Evolutionary conservation across 1,140 invertebrate species (phyloP).

Genomic region (Sesamia nonagrioides): DNA sequence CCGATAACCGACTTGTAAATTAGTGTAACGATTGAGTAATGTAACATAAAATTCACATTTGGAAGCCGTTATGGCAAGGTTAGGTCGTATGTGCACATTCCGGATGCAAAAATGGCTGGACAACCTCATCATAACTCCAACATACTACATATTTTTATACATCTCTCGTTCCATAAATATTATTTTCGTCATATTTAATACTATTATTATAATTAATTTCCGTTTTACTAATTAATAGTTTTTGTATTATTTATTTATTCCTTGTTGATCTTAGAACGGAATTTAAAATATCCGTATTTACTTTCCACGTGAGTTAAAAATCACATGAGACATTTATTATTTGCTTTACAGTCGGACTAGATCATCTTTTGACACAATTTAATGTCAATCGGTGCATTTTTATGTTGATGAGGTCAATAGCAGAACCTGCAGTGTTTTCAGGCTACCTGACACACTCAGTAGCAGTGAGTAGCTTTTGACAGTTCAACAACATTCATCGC

Average conservation of each 20-base stretch:
- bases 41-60: constrained; percentile 53
- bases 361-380: not conserved
- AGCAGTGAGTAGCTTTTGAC: no score
- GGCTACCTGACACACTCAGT: no score
- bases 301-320: constrained; percentile 24
- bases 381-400: not conserved
- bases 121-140: not conserved
- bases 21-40: constrained; percentile 57
- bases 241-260: constrained; percentile 16
- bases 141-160: not conserved
- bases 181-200: constrained; percentile 4
- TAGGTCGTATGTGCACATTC: constrained; percentile 34
- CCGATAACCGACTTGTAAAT: constrained; percentile 57
- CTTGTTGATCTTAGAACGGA: constrained; percentile 1
- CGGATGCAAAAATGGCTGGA: constrained; percentile 28
- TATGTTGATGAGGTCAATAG: not conserved
- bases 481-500: no score
- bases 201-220: constrained; percentile 1
- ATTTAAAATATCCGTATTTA: constrained; percentile 1
- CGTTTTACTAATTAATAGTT: not conserved
- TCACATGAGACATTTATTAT: constrained; percentile 15
- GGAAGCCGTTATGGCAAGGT: constrained; percentile 48
- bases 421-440: no score
- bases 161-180: not conserved
- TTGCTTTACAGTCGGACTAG: not conserved